Evolutionary conservation across 2,113 vertebrate genomes (phyloP), one percentile per base, ranked within the genome.

Genomic region (Istiophorus platypterus): DNA sequence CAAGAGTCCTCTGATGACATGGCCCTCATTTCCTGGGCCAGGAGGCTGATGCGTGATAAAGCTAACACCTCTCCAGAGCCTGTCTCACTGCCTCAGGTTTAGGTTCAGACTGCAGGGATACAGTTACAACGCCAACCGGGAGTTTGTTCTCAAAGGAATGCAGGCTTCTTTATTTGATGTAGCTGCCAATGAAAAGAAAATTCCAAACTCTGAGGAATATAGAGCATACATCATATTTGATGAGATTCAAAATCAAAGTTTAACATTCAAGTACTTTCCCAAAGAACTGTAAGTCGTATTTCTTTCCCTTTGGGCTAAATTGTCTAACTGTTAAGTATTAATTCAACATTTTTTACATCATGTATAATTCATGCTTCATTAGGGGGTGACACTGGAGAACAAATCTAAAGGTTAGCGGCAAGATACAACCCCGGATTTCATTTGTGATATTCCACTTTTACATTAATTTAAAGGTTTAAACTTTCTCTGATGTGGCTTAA

Each of bases 1-100:
- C 9, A 6, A 37, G 59, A 69, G 56, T 29, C 66, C 72, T 84
- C 76, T 56, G 13, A 72, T 56, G 27, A 72, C 59, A 69, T 3
- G 10, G 56, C 62, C 78, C 65, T 80, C 24, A 63, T 74, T 63
- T 76, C 41, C 77, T 70, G 56, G 47, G 37, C 58, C 37, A 39
- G 18, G 64, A 80, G 64, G 52, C 37, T 47, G 29, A 76, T 67
- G 68, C 72, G n/a, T 47, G 31, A 8, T 37, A 57, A 59, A 66
- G 72, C 42, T 74, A 57, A 69, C 13, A 34, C 65, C 31, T 64
- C 59, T 18, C 15, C 7, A 18, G 51, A 37, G 65, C 39, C 6
- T 5, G 29, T 51, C 26, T 68, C 63, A 31, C 6, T 5, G 29
- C 42, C 26, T 68, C 63, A 31, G 49, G 68, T 62, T 76, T 59